A percentile compares a stretch with the other conserved stretches of the same genome.
These are phyloP conservation scores for Ursus arctos DNA, from an alignment of 2,113 vertebrate genomes.

Conservation along the genomic window DNA sequence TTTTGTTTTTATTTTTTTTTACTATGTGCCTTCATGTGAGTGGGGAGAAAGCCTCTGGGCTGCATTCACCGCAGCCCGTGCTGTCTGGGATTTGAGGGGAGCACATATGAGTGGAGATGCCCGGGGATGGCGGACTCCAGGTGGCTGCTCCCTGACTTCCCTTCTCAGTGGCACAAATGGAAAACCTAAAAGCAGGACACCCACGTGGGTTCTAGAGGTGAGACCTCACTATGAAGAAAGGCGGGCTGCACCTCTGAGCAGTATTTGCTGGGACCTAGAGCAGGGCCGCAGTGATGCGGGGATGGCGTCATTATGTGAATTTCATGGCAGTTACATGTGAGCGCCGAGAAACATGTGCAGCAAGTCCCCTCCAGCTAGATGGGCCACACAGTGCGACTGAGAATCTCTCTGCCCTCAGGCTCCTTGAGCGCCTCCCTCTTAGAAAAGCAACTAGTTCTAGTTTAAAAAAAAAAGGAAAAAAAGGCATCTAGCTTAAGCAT, in stretches of 20 bases:
- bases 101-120: accelerated
- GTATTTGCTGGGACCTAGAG: background rate
- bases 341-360: background rate
- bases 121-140: background rate
- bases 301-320: accelerated
- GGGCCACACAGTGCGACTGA: background rate
- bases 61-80: background rate
- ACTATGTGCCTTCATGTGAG: background rate
- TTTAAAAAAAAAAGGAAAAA: background rate
- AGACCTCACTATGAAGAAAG: background rate
- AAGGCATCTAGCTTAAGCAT: background rate
- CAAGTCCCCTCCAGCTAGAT: background rate
- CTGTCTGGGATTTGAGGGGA: background rate
- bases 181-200: background rate
- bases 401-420: background rate
- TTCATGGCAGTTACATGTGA: accelerated
- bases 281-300: accelerated
- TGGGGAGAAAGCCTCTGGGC: background rate
- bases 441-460: background rate
- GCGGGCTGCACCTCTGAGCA: accelerated
- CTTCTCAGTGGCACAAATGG: background rate
- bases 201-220: background rate
- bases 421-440: background rate
- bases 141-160: background rate
- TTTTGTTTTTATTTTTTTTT: background rate